A percentile compares a stretch with the other conserved stretches of the same genome.
These are phyloP conservation scores for Myopa testacea DNA, from an alignment of 2,888 invertebrate species.

Conservation along the genomic window DNA sequence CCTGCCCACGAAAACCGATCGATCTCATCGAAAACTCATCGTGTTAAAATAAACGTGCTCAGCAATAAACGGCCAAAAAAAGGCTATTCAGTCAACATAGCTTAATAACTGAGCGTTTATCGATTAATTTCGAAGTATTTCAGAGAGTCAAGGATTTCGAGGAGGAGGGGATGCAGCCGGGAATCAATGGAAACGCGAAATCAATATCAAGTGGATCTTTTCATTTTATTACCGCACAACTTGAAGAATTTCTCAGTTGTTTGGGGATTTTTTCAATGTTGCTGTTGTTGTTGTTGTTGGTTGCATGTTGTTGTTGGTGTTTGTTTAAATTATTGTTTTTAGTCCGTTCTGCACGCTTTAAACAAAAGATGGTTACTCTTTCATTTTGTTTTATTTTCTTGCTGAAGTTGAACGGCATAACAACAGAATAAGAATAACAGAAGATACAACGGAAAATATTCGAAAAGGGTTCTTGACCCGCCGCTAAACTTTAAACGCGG, in stretches of 20 bases:
- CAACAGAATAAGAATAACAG: background rate
- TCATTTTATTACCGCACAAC: background rate
- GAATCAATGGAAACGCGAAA: background rate
- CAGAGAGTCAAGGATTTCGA: background rate
- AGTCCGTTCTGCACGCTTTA: slow-evolving; percentile 31
- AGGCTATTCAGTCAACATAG: no score
- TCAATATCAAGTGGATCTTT: slow-evolving; percentile 24
- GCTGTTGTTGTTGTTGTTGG: slow-evolving; percentile 26
- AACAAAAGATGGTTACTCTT: background rate
- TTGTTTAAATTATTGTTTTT: slow-evolving; percentile 42
- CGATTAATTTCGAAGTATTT: slow-evolving; percentile 25
- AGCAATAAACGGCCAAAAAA: no score
- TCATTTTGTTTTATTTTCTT: background rate
- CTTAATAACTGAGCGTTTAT: slow-evolving; percentile 2
- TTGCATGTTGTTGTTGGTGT: slow-evolving; percentile 22
- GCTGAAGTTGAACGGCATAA: background rate
- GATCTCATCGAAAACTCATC: no score
- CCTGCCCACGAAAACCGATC: no score
- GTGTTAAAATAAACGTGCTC: no score
- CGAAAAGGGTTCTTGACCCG: slow-evolving; percentile 46
- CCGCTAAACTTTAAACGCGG: slow-evolving; percentile 35
- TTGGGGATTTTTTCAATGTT: background rate
- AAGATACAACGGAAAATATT: background rate
- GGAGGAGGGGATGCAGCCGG: background rate
- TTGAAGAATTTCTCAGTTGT: background rate